Evolutionary conservation across 2,888 invertebrate genomes (phyloP).

Genomic region (Pherbina coryleti): DNA sequence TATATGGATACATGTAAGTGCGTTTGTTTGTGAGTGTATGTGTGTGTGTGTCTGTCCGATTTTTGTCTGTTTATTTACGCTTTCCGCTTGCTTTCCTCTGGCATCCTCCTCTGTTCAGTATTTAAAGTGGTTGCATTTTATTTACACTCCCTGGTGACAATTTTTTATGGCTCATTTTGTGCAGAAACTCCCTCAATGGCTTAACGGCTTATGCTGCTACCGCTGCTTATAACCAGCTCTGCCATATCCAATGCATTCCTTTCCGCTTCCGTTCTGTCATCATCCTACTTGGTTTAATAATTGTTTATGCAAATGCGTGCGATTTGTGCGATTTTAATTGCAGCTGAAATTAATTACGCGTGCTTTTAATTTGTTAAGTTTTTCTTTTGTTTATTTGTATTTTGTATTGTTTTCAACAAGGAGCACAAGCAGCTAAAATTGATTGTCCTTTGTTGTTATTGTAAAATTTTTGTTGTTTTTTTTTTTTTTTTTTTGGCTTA

Average conservation of each 20-base stretch:
- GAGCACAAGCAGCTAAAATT: background rate
- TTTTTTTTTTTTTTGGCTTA: background rate
- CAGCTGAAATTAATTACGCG: slow-evolving; percentile 26
- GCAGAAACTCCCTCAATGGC: no score
- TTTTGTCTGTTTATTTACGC: background rate
- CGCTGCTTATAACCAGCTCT: background rate
- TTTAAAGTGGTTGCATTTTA: background rate
- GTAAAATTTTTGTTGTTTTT: background rate
- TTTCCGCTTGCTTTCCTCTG: background rate
- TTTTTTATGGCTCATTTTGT: no score
- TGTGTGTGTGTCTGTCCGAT: background rate
- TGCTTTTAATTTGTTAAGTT: slow-evolving; percentile 9
- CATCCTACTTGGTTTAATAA: background rate
- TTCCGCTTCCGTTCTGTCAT: background rate
- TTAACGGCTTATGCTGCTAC: no score
- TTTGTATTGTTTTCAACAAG: background rate
- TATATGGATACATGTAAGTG: no score
- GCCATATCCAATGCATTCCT: background rate
- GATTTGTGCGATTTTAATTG: slow-evolving; percentile 24
- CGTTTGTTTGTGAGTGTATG: background rate
- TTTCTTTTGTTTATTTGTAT: background rate
- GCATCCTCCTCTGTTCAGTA: background rate
- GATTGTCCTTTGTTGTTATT: background rate
- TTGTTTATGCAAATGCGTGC: slow-evolving; percentile 19
- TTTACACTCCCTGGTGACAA: background rate